Conservation (phyloP, 2,888 invertebrate genomes). For the Tiphia femorata region DNA sequence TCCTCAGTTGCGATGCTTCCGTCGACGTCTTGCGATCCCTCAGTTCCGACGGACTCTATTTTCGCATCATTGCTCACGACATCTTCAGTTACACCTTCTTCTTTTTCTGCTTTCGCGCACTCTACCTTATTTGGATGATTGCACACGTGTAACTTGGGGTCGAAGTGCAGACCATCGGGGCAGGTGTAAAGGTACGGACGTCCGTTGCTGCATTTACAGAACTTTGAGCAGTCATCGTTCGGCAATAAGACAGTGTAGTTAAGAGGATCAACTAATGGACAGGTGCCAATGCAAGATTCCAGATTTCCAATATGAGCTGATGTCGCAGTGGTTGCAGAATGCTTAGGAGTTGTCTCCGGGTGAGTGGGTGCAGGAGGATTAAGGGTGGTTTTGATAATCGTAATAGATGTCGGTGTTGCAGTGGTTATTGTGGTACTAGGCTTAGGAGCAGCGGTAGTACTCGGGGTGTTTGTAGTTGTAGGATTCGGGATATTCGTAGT, state of each 20-base stretch:
- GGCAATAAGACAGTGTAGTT: conserved; percentile 24
- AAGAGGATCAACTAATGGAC: conserved; percentile 23
- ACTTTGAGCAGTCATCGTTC: conserved; percentile 46
- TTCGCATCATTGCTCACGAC: background rate
- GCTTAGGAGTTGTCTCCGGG: too few species aligned
- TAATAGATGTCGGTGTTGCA: too few species aligned
- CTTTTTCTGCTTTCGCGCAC: conserved; percentile 20
- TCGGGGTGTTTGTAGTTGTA: too few species aligned
- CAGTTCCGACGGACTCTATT: background rate
- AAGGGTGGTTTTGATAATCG: too few species aligned
- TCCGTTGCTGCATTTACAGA: conserved; percentile 43
- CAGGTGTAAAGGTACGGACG: background rate
- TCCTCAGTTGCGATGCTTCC: background rate
- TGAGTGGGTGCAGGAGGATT: too few species aligned
- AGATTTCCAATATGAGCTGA: too few species aligned
- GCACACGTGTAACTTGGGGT: conserved; percentile 27
- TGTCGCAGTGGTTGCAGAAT: too few species aligned
- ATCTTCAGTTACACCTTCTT: too few species aligned
- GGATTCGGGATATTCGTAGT: background rate
- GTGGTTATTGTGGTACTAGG: too few species aligned
- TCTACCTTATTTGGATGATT: conserved; percentile 2
- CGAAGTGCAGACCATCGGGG: conserved; percentile 29
- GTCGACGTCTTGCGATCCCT: background rate
- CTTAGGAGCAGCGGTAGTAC: too few species aligned
- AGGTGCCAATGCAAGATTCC: conserved; percentile 47